These are phyloP conservation scores for Copsychus sechellarum DNA, from an alignment of 2,113 vertebrate species.

Conservation along the genomic window DNA sequence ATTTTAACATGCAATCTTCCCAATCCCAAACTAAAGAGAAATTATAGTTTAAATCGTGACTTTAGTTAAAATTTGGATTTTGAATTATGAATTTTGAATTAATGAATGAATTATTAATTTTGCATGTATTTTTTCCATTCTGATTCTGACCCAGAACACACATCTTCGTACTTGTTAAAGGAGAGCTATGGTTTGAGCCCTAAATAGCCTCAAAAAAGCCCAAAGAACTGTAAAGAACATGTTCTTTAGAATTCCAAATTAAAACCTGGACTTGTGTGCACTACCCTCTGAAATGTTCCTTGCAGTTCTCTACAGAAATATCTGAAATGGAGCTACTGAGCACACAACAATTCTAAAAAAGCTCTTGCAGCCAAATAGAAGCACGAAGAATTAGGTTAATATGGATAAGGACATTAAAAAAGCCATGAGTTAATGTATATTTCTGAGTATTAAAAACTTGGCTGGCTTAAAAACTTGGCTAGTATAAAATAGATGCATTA, in stretches of 20 bases:
- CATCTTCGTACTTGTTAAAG: not conserved
- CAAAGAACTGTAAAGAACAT: not conserved
- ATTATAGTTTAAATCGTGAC: not conserved
- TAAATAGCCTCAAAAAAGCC: not conserved
- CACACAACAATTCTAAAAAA: not conserved
- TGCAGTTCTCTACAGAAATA: not conserved
- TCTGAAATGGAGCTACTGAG: not conserved
- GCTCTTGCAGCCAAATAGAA: not conserved
- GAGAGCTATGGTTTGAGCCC: not conserved
- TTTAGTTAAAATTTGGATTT: not conserved
- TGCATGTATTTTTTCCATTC: not conserved
- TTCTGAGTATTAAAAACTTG: not conserved
- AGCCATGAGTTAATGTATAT: not conserved
- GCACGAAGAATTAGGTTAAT: not conserved
- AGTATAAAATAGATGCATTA: not conserved
- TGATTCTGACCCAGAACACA: not conserved
- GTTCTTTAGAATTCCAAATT: not conserved
- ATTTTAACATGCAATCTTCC: not conserved
- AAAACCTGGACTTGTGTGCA: not conserved
- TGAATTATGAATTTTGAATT: not conserved
- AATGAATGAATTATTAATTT: not conserved
- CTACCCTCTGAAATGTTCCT: not conserved
- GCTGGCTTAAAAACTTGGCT: not conserved
- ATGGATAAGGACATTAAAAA: not conserved
- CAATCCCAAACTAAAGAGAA: not conserved